Percentiles rank a stretch among this genome's conserved stretches.
phyloP scores from a whole-genome alignment of 2,797 vertebrate genomes.

The Tapirus indicus region DNA sequence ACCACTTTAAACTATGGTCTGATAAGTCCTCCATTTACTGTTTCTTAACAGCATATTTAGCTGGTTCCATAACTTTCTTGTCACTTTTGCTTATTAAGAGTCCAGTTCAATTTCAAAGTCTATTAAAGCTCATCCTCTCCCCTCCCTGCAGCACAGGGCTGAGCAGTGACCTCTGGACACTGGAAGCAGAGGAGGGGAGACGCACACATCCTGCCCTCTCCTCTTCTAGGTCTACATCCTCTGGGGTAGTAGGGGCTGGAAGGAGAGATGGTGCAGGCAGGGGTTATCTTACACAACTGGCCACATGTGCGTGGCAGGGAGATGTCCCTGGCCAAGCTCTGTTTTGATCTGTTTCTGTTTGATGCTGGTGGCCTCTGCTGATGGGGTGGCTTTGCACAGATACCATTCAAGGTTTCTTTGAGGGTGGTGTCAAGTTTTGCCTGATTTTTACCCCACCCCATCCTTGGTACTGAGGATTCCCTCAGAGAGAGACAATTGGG shows the following conservation, averaged over 20 bases:
- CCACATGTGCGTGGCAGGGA: background rate
- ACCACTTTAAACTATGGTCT: constrained; percentile 48
- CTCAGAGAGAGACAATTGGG: background rate
- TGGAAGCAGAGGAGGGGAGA: background rate
- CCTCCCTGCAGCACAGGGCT: background rate
- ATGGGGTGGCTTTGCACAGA: background rate
- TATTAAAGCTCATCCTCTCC: background rate
- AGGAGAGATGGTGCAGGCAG: background rate
- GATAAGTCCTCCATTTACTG: constrained; percentile 57
- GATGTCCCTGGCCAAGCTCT: background rate
- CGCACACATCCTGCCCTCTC: background rate
- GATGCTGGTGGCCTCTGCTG: background rate
- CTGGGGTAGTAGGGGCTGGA: background rate
- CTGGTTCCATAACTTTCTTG: constrained; percentile 63
- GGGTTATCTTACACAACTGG: background rate
- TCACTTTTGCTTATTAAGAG: constrained; percentile 67
- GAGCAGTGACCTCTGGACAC: background rate
- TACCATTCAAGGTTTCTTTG: background rate
- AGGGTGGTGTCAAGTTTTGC: background rate
- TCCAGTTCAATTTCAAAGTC: constrained; percentile 61
- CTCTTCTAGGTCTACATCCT: background rate
- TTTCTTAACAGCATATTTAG: constrained; percentile 48
- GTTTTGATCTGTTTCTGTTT: background rate
- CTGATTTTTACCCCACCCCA: background rate
- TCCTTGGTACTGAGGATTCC: background rate